Base-by-base conservation (phyloP, 2,113 vertebrate species). In the Paedocypris sp. region DNA sequence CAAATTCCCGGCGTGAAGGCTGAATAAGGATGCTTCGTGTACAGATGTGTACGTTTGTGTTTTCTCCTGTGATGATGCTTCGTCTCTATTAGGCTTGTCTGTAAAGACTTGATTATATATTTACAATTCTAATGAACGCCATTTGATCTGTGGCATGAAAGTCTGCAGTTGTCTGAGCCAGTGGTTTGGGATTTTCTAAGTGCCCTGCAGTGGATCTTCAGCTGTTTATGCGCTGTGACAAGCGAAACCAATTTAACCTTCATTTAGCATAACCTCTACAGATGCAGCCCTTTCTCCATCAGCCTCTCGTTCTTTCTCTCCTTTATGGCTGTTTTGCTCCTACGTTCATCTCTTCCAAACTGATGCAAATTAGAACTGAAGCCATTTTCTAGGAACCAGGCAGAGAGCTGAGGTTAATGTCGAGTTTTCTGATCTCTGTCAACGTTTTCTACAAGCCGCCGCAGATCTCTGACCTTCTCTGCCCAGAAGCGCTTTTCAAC, bases 201-300 rank as follows among this genome's bases (percentile, higher is more conserved):
- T 66, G 64, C 60, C 61, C 60, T 66, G 57, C 47, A 59, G 66
- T 64, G 58, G 38, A 58, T 58, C 38, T 39, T 73, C 64, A 73
- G 51, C 39, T 74, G 68, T 73, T 71, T 67, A 67, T 70, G 64
- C 61, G 50, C 64, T 49, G 68, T 61, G 68, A 58, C 70, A 71
- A 68, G 52, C 67, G 50, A 47, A 62, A 61, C 57, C 57, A 76
- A 74, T 74, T 71, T 69, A 70, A 45, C 70, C 63, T 60, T 65
- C 70, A 69, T 71, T 60, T 69, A 68, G 59, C 66, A 60, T 72
- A 78, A 78, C 48, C 71, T 56, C 69, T 70, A 58, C 51, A 73
- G 64, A 48, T 70, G 67, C 46, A 42, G 35, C 25, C 5, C 46
- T 41, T 50, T 61, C 35, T 41, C 46, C 28, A 48, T 41, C 46